Conservation (phyloP, 2,113 vertebrate genomes). For the Perognathus longimembris region DNA sequence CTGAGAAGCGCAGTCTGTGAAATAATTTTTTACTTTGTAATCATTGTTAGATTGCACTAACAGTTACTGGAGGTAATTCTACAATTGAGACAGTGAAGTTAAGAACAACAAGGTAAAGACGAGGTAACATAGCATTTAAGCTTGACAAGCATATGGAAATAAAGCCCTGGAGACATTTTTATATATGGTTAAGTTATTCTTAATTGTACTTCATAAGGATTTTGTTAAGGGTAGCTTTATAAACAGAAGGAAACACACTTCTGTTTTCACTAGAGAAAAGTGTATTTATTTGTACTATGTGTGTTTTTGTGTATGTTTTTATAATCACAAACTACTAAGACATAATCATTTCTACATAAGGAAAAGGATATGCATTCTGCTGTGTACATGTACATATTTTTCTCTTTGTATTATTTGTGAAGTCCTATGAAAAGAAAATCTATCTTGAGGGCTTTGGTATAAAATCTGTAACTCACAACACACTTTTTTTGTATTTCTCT, state of each 20-base stretch:
- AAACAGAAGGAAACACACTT: background rate
- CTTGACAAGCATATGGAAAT: background rate
- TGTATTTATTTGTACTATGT: background rate
- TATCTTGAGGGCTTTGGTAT: background rate
- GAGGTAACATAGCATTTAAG: background rate
- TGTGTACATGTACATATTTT: background rate
- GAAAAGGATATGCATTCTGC: background rate
- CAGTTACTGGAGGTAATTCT: background rate
- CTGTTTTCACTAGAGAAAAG: background rate
- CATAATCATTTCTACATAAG: background rate
- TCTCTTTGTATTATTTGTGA: background rate
- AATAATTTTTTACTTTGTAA: constrained; percentile 1
- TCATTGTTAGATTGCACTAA: background rate
- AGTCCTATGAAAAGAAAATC: constrained; percentile 3
- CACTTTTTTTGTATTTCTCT: background rate
- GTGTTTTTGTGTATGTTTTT: background rate
- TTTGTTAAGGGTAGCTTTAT: background rate
- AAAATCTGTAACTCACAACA: background rate
- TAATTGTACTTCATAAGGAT: background rate
- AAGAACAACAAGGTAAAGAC: background rate
- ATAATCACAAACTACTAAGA: background rate
- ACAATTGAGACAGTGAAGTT: background rate
- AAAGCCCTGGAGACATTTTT: background rate
- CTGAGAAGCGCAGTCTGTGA: background rate
- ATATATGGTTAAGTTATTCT: background rate